Conservation (phyloP, 1,140 invertebrate genomes). For the Trachymyrmex septentrionalis region DNA sequence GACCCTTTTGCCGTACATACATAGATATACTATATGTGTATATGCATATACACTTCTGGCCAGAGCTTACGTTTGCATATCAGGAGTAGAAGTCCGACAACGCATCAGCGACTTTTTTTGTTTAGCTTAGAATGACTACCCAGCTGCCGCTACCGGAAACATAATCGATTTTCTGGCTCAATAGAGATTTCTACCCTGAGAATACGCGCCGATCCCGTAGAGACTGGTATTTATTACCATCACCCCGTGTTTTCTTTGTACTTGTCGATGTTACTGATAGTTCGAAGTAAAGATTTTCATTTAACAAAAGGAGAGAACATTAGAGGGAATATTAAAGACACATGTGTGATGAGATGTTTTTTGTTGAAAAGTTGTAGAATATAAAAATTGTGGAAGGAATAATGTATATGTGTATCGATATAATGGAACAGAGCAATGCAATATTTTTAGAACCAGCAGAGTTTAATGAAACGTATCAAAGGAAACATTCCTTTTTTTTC, state of each 20-base stretch:
- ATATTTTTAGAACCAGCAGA: slow-evolving; percentile 32
- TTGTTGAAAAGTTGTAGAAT: background rate
- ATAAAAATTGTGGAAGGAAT: background rate
- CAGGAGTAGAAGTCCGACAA: slow-evolving; percentile 68
- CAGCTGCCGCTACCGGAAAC: slow-evolving; percentile 44
- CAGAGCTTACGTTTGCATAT: slow-evolving; percentile 75
- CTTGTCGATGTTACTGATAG: background rate
- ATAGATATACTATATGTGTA: slow-evolving; percentile 21
- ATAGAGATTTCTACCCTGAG: slow-evolving; percentile 44
- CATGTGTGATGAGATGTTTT: background rate
- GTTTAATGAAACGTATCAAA: slow-evolving; percentile 64
- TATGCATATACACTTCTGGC: slow-evolving; percentile 38
- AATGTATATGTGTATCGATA: background rate
- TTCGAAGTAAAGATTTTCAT: background rate
- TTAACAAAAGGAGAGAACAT: background rate
- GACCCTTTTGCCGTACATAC: slow-evolving; percentile 66
- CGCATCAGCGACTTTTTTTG: slow-evolving; percentile 70
- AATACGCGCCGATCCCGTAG: slow-evolving; percentile 29
- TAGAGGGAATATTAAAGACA: background rate
- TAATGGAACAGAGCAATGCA: slow-evolving; percentile 4
- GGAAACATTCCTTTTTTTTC: slow-evolving; percentile 55
- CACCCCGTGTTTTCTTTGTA: background rate
- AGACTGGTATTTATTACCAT: slow-evolving; percentile 45
- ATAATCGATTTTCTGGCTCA: slow-evolving; percentile 69
- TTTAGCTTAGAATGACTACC: slow-evolving; percentile 66